These are phyloP conservation scores for Gobio occitaniae DNA, from an alignment of 2,797 vertebrate species.

Conservation along the genomic window DNA sequence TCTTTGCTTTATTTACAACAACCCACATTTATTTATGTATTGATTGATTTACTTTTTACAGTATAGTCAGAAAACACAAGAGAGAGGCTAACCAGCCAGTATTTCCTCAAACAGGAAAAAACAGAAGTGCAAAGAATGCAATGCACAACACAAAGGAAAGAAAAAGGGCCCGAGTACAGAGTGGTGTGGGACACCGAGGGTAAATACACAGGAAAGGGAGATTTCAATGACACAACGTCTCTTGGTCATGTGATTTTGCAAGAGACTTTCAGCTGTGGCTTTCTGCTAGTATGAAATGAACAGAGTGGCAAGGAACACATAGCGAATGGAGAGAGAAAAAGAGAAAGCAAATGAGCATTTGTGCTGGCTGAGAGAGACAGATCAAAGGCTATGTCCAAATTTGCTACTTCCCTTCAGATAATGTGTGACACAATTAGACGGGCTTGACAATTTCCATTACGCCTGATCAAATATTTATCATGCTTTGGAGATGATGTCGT, in stretches of 20 bases:
- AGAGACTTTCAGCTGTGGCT: constrained; percentile 31
- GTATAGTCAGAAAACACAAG: background rate
- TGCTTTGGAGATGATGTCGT: constrained; percentile 92
- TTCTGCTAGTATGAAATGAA: constrained; percentile 25
- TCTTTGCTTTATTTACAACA: background rate
- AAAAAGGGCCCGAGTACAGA: constrained; percentile 41
- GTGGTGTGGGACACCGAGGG: constrained; percentile 28
- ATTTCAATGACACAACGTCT: constrained; percentile 53
- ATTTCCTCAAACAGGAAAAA: constrained; percentile 60
- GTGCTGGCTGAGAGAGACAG: constrained; percentile 53
- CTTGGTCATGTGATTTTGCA: constrained; percentile 30
- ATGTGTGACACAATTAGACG: constrained; percentile 96
- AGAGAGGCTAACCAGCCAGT: constrained; percentile 3
- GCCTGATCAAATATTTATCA: constrained; percentile 99
- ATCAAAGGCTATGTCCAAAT: constrained; percentile 84
- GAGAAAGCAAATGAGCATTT: constrained; percentile 13
- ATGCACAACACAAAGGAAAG: constrained; percentile 47
- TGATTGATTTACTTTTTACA: background rate
- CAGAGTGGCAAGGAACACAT: background rate
- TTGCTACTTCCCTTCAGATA: constrained; percentile 88
- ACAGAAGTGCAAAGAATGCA: constrained; percentile 46
- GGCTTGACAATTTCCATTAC: constrained; percentile 99
- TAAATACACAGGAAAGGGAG: constrained; percentile 44
- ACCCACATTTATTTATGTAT: background rate
- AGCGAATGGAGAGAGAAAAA: background rate